Evolutionary conservation across 1,140 invertebrate species (phyloP).

Genomic region (Drosophila lacteicornis): DNA sequence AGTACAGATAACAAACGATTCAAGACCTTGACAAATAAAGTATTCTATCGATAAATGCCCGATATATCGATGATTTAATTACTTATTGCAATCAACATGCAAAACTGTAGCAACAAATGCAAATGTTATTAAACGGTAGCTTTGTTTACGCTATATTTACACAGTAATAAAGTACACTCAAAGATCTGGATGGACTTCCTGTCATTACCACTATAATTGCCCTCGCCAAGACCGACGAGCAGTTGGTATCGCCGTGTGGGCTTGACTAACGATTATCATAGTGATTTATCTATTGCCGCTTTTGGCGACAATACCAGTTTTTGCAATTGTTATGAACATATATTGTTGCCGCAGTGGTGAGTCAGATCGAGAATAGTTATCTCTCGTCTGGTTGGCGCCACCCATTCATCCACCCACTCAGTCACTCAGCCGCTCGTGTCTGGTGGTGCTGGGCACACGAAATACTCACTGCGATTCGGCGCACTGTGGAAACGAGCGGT

Average conservation of each 20-base stretch:
- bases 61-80: neutral
- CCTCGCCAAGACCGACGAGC: slow-evolving; percentile 3
- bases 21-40: neutral
- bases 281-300: slow-evolving; percentile 32
- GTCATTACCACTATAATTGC: slow-evolving; percentile 39
- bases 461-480: slow-evolving; percentile 48
- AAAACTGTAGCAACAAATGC: neutral
- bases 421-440: slow-evolving; percentile 1
- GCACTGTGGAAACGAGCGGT: slow-evolving; percentile 35
- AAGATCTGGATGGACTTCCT: slow-evolving; percentile 23
- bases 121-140: neutral
- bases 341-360: slow-evolving; percentile 14
- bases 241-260: slow-evolving; percentile 15
- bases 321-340: slow-evolving; percentile 9
- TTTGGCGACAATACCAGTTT: slow-evolving; percentile 19
- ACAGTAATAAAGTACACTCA: neutral
- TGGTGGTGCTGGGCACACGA: slow-evolving; percentile 3
- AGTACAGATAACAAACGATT: neutral
- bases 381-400: slow-evolving; percentile 17
- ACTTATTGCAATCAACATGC: neutral
- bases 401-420: slow-evolving; percentile 20
- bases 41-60: neutral
- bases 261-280: slow-evolving; percentile 27
- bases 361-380: slow-evolving; percentile 34
- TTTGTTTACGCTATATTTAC: neutral